Percentiles rank a stretch among this genome's conserved stretches.
Evolutionary conservation across 2,888 invertebrate species (phyloP).

Genomic region (Cosmia trapezina): DNA sequence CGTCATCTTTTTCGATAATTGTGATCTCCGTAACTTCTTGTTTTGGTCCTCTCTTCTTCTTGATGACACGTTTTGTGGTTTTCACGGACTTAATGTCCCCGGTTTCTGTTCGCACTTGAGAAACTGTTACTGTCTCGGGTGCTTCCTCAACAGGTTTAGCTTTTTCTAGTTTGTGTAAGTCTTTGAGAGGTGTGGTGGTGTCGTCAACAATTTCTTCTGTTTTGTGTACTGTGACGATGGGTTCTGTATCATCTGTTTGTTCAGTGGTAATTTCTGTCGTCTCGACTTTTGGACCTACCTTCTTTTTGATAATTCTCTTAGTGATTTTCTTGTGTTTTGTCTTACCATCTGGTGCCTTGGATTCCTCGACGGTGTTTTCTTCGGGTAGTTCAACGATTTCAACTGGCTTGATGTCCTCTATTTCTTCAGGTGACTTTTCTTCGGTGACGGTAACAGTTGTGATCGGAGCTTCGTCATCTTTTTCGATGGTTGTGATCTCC

Average conservation of each 20-base stretch:
- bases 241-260: not conserved
- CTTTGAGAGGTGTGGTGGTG: not conserved
- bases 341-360: not conserved
- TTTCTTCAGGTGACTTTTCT: not conserved
- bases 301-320: not conserved
- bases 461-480: not conserved
- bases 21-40: not conserved
- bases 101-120: not conserved
- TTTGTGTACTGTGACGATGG: constrained; percentile 3
- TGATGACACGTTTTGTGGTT: not conserved
- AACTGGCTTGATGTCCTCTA: not conserved
- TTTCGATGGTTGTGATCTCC: not conserved
- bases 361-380: not conserved
- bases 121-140: not conserved
- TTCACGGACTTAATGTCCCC: not conserved
- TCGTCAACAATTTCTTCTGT: not conserved
- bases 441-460: not conserved
- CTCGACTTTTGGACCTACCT: not conserved
- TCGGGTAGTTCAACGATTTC: not conserved
- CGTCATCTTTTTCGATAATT: not conserved
- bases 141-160: not conserved
- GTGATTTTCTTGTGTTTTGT: not conserved
- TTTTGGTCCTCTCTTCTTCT: not conserved
- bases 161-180: not conserved
- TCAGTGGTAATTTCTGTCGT: not conserved